Evolutionary conservation across 2,888 invertebrate species (phyloP).

Genomic region (Hecatera dysodea): DNA sequence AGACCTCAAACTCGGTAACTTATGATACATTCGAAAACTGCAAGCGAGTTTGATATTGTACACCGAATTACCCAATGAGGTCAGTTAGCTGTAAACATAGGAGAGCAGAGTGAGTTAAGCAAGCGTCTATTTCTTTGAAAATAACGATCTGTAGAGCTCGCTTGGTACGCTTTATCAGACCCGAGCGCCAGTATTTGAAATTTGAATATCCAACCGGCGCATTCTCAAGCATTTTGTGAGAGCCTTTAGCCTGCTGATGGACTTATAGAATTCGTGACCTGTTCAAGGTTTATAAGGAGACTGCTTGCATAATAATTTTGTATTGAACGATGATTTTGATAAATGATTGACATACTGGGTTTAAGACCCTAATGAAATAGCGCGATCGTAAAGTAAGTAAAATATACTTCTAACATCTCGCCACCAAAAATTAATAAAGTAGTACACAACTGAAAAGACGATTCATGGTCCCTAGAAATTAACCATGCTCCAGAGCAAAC

Average conservation of each 20-base stretch:
- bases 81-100: neutral
- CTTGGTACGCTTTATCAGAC: slow-evolving; percentile 16
- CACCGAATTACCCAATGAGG: neutral
- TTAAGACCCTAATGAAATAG: neutral
- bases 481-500: too few relatives aligned
- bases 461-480: too few relatives aligned
- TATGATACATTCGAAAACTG: neutral
- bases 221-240: slow-evolving; percentile 21
- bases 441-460: too few relatives aligned
- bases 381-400: neutral
- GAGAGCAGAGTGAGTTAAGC: slow-evolving; percentile 6
- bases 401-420: too few relatives aligned
- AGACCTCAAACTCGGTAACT: neutral
- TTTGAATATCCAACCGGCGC: slow-evolving; percentile 47
- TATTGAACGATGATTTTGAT: neutral
- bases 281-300: neutral
- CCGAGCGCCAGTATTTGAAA: slow-evolving; percentile 29
- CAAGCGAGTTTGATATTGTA: neutral
- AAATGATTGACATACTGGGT: neutral
- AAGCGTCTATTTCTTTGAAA: slow-evolving; percentile 20
- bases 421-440: too few relatives aligned
- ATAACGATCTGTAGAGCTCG: slow-evolving; percentile 24
- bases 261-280: slow-evolving; percentile 12
- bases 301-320: slow-evolving; percentile 1
- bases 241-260: slow-evolving; percentile 3